A percentile compares a stretch with the other conserved stretches of the same genome.
Evolutionary conservation across 2,888 invertebrate species (phyloP).

Genomic region (Dryococelus australis): DNA sequence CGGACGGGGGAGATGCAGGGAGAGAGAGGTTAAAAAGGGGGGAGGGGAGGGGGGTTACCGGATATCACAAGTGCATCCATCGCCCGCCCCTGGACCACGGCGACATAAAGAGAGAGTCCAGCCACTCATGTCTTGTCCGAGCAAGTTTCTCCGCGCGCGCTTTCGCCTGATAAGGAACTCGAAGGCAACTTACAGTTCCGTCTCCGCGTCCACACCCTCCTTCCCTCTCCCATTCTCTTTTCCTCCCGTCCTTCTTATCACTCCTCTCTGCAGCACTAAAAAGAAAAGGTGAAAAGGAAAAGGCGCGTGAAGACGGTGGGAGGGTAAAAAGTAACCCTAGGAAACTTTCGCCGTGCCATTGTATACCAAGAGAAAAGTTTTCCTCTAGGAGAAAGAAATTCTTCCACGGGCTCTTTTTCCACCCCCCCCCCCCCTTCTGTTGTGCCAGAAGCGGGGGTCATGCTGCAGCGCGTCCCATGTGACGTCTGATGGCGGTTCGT

Average conservation of each 20-base stretch:
- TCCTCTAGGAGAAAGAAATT: not conserved
- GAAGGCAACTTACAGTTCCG: not conserved
- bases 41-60: not conserved
- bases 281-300: not conserved
- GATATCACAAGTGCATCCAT: not conserved
- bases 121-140: not conserved
- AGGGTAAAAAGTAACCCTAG: conserved; percentile 17
- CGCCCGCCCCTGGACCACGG: no score
- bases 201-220: not conserved
- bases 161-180: not conserved
- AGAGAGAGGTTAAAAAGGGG: no score
- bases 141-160: not conserved
- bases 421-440: not conserved
- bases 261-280: not conserved
- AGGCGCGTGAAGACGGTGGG: not conserved
- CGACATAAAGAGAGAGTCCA: no score
- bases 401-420: not conserved
- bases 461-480: no score
- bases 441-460: not conserved
- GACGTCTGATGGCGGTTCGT: no score
- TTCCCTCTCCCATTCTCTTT: not conserved
- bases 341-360: conserved; percentile 18
- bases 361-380: conserved; percentile 28
- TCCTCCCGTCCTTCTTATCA: not conserved
- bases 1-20: no score